Evolutionary conservation across 2,888 invertebrate species (phyloP).

Genomic region (Machimus rusticus): DNA sequence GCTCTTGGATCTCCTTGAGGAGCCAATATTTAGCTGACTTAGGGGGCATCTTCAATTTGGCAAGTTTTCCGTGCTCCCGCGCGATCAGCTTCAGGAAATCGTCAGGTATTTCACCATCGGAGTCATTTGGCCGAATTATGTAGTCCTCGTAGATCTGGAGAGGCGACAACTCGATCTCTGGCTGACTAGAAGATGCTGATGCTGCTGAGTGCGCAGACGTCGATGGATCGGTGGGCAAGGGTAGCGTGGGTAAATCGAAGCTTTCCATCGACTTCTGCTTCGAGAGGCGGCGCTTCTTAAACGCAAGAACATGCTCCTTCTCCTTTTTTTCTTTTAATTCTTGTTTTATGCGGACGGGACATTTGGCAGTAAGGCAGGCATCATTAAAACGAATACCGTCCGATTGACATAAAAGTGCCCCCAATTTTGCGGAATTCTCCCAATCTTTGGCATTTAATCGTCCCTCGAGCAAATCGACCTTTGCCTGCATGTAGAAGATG

Average conservation of each 20-base stretch:
- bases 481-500: conserved; percentile 85
- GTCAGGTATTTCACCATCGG: conserved; percentile 53
- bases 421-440: conserved; percentile 73
- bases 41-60: conserved; percentile 69
- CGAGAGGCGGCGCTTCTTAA: conserved; percentile 61
- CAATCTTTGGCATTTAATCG: conserved; percentile 75
- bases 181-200: conserved; percentile 44
- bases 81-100: conserved; percentile 60
- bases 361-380: conserved; percentile 56
- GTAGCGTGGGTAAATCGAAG: conserved; percentile 52
- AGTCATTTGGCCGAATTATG: conserved; percentile 53
- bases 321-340: conserved; percentile 60
- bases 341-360: conserved; percentile 56
- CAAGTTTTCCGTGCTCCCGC: conserved; percentile 60
- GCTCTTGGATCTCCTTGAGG: conserved; percentile 78
- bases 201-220: conserved; percentile 36
- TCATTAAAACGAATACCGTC: conserved; percentile 60
- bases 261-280: conserved; percentile 62
- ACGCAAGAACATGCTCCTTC: conserved; percentile 53
- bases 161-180: conserved; percentile 53
- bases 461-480: conserved; percentile 77
- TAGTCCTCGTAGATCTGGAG: conserved; percentile 59
- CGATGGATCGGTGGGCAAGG: conserved; percentile 43
- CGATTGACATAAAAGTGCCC: conserved; percentile 78
- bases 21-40: conserved; percentile 86